Evolutionary conservation across 2,888 invertebrate genomes (phyloP), one percentile per base, ranked within the genome.

Genomic region (Carabus problematicus): DNA sequence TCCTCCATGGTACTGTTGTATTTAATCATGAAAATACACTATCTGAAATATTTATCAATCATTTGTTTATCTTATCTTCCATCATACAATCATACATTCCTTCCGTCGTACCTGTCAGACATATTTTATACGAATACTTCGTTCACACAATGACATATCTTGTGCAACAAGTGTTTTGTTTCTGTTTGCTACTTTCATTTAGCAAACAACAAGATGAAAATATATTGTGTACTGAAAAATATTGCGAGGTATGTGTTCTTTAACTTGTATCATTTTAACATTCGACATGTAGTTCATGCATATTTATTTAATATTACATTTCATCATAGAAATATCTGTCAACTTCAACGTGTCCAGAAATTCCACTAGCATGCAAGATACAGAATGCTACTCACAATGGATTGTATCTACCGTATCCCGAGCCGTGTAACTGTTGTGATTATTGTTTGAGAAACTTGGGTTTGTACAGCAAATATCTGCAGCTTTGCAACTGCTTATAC

Each of bases 361-460:
- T 86, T 0, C 78, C 84, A 0, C 75, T 75, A 0, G 81, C 84
- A 29, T 88, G 88, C 75, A 62, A 75, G 11, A 82, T 83, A 72
- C 86, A 86, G 79, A 88, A 88, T 74, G 81, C 82, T 0, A 88
- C 88, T 0, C 84, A 85, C 74, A 81, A 80, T 42, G 89, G 89
- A 0, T 70, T 86, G 41, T 79, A 78, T 73, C 76, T 89, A 71
- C 84, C 83, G 0, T 87, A 86, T 0, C 86, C 87, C 0, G 86
- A 86, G 0, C 76, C 83, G 0, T 90, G 90, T 77, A 89, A 88
- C 76, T 90, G 90, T 76, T 89, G 89, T 72, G 79, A 85, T 0
- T 87, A 83, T 77, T 89, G 89, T 72, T 76, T 89, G 52, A 83
- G 84, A 2, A 83, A 86, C 72, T 82, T 85, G 73, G 79, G 88